These are phyloP conservation scores for Coboldia fuscipes DNA, from an alignment of 1,140 invertebrate species.

Conservation along the genomic window DNA sequence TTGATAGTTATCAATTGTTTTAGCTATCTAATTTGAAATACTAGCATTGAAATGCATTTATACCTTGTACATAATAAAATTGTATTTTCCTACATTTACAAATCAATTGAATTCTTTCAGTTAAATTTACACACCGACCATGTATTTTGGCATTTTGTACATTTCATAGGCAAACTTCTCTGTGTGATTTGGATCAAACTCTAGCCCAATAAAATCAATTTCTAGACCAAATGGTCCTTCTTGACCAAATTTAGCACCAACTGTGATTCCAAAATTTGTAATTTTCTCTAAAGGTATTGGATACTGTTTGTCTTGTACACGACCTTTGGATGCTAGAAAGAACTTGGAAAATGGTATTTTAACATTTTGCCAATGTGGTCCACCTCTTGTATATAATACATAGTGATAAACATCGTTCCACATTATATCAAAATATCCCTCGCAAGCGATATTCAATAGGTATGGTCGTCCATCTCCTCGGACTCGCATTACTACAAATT, in stretches of 20 bases:
- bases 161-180: constrained; percentile 84
- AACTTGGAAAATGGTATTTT: constrained; percentile 95
- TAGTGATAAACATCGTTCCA: constrained; percentile 74
- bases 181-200: constrained; percentile 46
- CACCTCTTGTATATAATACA: constrained; percentile 73
- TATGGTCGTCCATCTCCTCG: constrained; percentile 84
- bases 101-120: not conserved
- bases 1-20: too few species aligned
- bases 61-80: too few species aligned
- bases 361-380: constrained; percentile 86
- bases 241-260: constrained; percentile 40
- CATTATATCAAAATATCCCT: constrained; percentile 49
- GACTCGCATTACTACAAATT: constrained; percentile 45
- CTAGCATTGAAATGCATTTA: too few species aligned
- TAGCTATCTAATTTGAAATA: too few species aligned
- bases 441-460: constrained; percentile 46
- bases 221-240: constrained; percentile 74
- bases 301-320: constrained; percentile 64
- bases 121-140: constrained; percentile 25
- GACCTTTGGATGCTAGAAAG: constrained; percentile 56
- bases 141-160: constrained; percentile 46
- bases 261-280: constrained; percentile 57
- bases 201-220: constrained; percentile 79
- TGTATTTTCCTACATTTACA: too few species aligned
- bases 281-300: constrained; percentile 34